phyloP scores from a whole-genome alignment of 2,888 invertebrate genomes.

The Seira musarum region DNA sequence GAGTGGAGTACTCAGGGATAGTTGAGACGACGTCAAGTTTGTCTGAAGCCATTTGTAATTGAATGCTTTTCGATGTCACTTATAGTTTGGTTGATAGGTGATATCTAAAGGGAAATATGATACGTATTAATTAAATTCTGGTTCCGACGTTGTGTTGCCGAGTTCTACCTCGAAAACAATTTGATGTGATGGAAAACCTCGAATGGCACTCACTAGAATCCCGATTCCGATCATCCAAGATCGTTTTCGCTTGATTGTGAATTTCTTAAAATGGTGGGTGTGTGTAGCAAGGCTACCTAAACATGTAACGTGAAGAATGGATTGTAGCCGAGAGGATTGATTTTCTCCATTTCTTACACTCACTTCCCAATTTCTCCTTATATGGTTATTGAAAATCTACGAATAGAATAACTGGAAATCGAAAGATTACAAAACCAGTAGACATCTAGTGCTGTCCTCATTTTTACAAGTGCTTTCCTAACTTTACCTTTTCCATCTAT shows the following conservation, averaged over 20 bases:
- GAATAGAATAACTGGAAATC: neutral
- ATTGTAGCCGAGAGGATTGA: conserved; percentile 4
- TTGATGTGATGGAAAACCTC: neutral
- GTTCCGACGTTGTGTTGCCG: neutral
- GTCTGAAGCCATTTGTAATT: neutral
- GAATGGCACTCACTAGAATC: too few relatives aligned
- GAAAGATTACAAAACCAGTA: neutral
- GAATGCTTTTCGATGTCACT: neutral
- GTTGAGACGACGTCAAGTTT: neutral
- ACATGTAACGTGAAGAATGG: conserved; percentile 25
- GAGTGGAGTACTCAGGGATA: too few relatives aligned
- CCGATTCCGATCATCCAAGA: too few relatives aligned
- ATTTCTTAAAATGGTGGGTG: conserved; percentile 1
- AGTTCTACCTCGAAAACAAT: neutral
- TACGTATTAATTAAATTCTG: neutral
- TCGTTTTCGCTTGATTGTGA: neutral
- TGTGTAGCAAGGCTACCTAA: conserved; percentile 10
- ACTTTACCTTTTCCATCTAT: neutral
- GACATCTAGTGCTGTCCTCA: neutral
- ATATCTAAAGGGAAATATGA: neutral
- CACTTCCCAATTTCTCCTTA: neutral
- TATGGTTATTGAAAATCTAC: neutral
- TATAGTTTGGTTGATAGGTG: too few relatives aligned
- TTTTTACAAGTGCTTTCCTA: neutral
- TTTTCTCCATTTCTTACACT: conserved; percentile 11